phyloP scores from a whole-genome alignment of 2,113 vertebrate genomes.

The Callopanchax toddi region DNA sequence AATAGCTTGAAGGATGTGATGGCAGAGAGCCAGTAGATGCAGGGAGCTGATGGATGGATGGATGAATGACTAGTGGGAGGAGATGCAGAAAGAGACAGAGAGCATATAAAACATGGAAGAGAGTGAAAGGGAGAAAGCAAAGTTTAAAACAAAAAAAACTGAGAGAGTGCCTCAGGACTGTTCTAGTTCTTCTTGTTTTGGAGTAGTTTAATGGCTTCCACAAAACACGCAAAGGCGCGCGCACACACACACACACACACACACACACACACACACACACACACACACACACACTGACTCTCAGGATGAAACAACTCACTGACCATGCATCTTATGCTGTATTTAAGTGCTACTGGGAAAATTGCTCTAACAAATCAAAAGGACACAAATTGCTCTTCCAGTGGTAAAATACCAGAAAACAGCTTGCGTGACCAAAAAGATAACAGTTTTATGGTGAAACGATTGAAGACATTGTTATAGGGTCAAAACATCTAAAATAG shows the following conservation, averaged over 20 bases:
- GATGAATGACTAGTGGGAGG: constrained; percentile 30
- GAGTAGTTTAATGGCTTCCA: constrained; percentile 55
- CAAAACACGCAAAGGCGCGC: constrained; percentile 18
- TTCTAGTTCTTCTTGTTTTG: constrained; percentile 58
- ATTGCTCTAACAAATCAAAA: constrained; percentile 21
- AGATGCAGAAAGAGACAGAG: constrained; percentile 8
- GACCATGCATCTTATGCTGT: constrained; percentile 19
- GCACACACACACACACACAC: constrained; percentile 9
- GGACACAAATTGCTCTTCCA: constrained; percentile 17
- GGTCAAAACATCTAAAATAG: too few relatives aligned
- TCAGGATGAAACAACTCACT: constrained; percentile 20
- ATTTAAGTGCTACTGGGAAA: constrained; percentile 24
- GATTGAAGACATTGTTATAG: background rate
- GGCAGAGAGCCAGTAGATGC: constrained; percentile 4
- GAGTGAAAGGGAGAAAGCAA: constrained; percentile 8
- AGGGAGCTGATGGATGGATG: constrained; percentile 16
- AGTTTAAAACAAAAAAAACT: constrained; percentile 22
- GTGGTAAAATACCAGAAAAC: background rate
- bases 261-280: background rate
- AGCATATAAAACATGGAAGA: constrained; percentile 17
- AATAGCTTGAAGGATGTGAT: constrained; percentile 50
- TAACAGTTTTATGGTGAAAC: background rate
- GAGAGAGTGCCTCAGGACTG: constrained; percentile 53
- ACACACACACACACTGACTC: constrained; percentile 5
- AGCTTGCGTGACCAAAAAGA: background rate